These are phyloP conservation scores for Taenaris catops DNA, from an alignment of 2,888 invertebrate species.

Conservation along the genomic window DNA sequence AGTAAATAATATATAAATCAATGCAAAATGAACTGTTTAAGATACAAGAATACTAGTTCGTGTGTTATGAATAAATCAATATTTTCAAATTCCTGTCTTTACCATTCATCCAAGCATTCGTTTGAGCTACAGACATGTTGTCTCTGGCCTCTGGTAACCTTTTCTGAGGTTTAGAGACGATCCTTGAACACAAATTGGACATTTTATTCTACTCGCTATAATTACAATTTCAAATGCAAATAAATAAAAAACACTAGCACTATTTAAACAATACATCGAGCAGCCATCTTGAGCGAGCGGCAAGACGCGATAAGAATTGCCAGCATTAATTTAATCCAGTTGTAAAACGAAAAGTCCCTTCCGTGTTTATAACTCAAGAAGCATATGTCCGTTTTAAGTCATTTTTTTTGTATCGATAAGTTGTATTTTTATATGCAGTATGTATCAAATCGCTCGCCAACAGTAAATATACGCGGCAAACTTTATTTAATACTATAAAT, in stretches of 20 bases:
- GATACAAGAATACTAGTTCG: slow-evolving; percentile 29
- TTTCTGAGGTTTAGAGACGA: slow-evolving; percentile 86
- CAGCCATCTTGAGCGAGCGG: slow-evolving; percentile 29
- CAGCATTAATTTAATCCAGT: too few species aligned
- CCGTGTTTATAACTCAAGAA: too few species aligned
- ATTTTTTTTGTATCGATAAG: too few species aligned
- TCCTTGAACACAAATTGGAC: slow-evolving; percentile 89
- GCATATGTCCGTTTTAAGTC: too few species aligned
- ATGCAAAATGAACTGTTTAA: too few species aligned
- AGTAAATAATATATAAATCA: too few species aligned
- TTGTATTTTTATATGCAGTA: too few species aligned
- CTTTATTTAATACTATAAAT: too few species aligned
- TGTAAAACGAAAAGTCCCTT: too few species aligned
- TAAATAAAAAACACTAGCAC: too few species aligned
- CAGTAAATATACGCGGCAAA: too few species aligned
- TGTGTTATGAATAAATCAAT: slow-evolving; percentile 33
- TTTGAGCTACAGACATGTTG: slow-evolving; percentile 87
- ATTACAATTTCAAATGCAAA: slow-evolving; percentile 20
- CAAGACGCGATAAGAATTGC: neutral
- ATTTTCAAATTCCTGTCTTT: slow-evolving; percentile 60
- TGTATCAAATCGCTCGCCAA: too few species aligned
- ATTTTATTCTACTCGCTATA: slow-evolving; percentile 48
- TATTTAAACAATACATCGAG: slow-evolving; percentile 22
- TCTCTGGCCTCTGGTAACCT: slow-evolving; percentile 87
- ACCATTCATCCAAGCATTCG: slow-evolving; percentile 94